A percentile compares a stretch with the other conserved stretches of the same genome.
These are phyloP conservation scores for Malurus elegans DNA, from an alignment of 2,113 vertebrate genomes.

Conservation along the genomic window DNA sequence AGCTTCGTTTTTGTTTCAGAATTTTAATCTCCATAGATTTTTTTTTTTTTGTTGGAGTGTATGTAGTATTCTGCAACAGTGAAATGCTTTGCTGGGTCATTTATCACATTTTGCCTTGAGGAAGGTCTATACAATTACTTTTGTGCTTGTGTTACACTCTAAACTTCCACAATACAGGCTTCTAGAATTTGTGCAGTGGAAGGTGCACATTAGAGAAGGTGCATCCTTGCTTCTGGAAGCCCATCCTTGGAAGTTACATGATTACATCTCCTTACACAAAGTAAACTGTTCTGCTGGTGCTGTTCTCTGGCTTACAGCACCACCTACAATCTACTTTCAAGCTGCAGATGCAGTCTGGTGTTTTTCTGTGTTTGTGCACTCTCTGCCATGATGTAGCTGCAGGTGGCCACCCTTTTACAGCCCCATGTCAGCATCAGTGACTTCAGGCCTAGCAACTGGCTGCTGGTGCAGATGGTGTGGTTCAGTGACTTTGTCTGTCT, in stretches of 20 bases:
- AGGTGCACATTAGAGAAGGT: neutral
- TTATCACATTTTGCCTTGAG: slow-evolving; percentile 6
- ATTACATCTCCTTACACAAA: neutral
- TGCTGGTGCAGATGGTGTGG: neutral
- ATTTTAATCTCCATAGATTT: neutral
- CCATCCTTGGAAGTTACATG: neutral
- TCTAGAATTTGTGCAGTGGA: neutral
- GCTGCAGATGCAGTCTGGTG: neutral
- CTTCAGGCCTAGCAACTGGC: neutral
- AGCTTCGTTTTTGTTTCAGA: neutral
- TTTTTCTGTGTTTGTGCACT: neutral
- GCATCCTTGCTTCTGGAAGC: neutral
- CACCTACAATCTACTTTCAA: neutral
- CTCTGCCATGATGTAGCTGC: neutral
- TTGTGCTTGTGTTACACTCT: neutral
- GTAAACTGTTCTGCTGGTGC: neutral
- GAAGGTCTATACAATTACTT: neutral
- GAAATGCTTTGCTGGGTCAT: neutral
- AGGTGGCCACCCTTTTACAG: neutral
- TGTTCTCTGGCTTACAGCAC: neutral
- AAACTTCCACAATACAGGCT: neutral
- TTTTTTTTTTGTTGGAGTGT: neutral
- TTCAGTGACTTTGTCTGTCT: neutral
- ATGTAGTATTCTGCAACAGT: neutral
- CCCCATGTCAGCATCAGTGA: neutral